Conservation (phyloP, 2,797 vertebrate species). For the Eurystomus glaucurus region DNA sequence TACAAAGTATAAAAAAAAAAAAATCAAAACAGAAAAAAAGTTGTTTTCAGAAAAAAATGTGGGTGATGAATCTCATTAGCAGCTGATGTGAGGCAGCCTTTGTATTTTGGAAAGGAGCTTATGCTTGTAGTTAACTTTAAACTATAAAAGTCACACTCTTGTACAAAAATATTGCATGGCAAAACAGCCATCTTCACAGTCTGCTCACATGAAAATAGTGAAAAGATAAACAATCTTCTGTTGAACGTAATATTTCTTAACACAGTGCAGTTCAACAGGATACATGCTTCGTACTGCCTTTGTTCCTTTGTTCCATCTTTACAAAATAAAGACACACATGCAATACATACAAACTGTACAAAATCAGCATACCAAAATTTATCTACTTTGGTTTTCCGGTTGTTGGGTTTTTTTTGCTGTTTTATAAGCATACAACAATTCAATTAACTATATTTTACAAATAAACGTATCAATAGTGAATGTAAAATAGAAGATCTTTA, state of each 20-base stretch:
- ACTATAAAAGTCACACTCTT: slow-evolving; percentile 40
- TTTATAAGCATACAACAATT: slow-evolving; percentile 64
- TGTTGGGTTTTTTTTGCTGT: neutral
- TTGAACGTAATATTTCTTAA: slow-evolving; percentile 58
- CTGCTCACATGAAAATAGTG: slow-evolving; percentile 67
- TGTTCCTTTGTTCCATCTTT: slow-evolving; percentile 59
- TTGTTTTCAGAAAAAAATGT: slow-evolving; percentile 28
- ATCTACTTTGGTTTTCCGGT: slow-evolving; percentile 80
- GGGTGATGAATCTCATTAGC: slow-evolving; percentile 18
- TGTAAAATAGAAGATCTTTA: slow-evolving; percentile 70
- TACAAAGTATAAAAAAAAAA: slow-evolving; percentile 27
- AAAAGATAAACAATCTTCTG: slow-evolving; percentile 63
- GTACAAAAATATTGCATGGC: slow-evolving; percentile 69
- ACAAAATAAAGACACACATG: slow-evolving; percentile 72
- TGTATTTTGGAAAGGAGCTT: slow-evolving; percentile 36
- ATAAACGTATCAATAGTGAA: slow-evolving; percentile 65
- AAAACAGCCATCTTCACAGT: slow-evolving; percentile 73
- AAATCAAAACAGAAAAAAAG: neutral
- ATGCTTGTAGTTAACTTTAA: neutral
- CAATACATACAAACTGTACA: slow-evolving; percentile 77
- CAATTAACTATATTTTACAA: slow-evolving; percentile 80
- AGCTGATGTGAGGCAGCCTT: slow-evolving; percentile 61
- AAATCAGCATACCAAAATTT: slow-evolving; percentile 77
- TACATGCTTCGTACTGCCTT: slow-evolving; percentile 30
- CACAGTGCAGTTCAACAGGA: slow-evolving; percentile 72